A percentile compares a stretch with the other conserved stretches of the same genome.
These are phyloP conservation scores for Epinotia demarniana DNA, from an alignment of 2,888 invertebrate genomes.

Conservation along the genomic window DNA sequence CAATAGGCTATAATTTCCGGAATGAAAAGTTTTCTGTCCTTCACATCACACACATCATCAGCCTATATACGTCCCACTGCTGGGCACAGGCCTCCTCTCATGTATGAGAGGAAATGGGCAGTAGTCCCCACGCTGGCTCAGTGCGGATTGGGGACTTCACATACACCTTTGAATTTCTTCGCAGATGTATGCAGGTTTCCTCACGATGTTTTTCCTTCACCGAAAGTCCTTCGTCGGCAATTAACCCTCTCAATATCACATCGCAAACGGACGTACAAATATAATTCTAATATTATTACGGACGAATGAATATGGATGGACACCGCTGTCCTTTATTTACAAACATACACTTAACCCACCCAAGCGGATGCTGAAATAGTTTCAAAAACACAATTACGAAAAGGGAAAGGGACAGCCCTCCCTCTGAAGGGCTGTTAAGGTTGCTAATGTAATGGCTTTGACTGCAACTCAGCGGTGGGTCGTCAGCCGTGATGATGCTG, in stretches of 20 bases:
- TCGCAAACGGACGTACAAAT: too few relatives aligned
- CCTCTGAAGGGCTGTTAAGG: conserved; percentile 16
- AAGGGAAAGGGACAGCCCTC: conserved; percentile 10
- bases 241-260: not conserved
- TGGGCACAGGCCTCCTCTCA: too few relatives aligned
- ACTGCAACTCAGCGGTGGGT: not conserved
- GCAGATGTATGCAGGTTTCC: too few relatives aligned
- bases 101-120: too few relatives aligned
- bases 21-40: not conserved
- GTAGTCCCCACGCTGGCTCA: too few relatives aligned
- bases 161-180: too few relatives aligned
- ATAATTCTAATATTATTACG: too few relatives aligned
- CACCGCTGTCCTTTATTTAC: conserved; percentile 1
- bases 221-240: not conserved
- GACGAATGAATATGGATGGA: not conserved
- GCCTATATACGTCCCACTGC: too few relatives aligned
- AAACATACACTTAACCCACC: not conserved
- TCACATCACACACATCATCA: too few relatives aligned
- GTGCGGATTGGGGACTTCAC: too few relatives aligned
- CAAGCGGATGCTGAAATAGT: not conserved
- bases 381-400: conserved; percentile 22
- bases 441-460: not conserved
- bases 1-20: not conserved
- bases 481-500: conserved; percentile 4
- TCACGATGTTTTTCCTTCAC: too few relatives aligned